Evolutionary conservation across 1,140 invertebrate species (phyloP).

Genomic region (Drosophila busckii): DNA sequence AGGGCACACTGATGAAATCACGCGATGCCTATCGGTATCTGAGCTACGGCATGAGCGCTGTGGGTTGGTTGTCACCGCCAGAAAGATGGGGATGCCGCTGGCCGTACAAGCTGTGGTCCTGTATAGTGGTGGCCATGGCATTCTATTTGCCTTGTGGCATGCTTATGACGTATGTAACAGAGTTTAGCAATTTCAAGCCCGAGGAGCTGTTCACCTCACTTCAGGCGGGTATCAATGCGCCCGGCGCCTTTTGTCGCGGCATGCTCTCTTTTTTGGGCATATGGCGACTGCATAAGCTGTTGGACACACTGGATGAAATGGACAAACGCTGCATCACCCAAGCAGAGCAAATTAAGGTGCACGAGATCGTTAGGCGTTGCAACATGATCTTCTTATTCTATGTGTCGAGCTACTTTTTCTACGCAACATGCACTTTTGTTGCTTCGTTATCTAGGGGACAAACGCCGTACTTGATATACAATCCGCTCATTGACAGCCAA

Average conservation of each 20-base stretch:
- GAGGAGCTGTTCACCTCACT: constrained; percentile 34
- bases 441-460: background rate
- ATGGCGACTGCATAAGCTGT: constrained; percentile 11
- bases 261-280: background rate
- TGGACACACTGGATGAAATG: constrained; percentile 12
- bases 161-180: constrained; percentile 14
- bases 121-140: background rate
- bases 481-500: constrained; percentile 24
- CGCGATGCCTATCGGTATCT: constrained; percentile 28
- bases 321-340: constrained; percentile 20
- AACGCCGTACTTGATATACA: constrained; percentile 36
- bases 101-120: background rate
- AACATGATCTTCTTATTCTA: constrained; percentile 28
- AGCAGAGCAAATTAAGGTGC: constrained; percentile 15
- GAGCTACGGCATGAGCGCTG: constrained; percentile 13
- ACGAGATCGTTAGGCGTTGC: constrained; percentile 20
- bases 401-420: constrained; percentile 8
- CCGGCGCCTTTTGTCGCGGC: background rate
- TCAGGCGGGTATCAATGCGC: constrained; percentile 29
- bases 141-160: constrained; percentile 33
- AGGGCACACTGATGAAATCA: constrained; percentile 13
- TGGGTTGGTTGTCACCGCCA: constrained; percentile 29
- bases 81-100: background rate
- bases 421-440: constrained; percentile 5
- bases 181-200: constrained; percentile 21